A percentile compares a stretch with the other conserved stretches of the same genome.
Evolutionary conservation across 2,797 vertebrate genomes (phyloP).

Genomic region (Phataginus tricuspis): DNA sequence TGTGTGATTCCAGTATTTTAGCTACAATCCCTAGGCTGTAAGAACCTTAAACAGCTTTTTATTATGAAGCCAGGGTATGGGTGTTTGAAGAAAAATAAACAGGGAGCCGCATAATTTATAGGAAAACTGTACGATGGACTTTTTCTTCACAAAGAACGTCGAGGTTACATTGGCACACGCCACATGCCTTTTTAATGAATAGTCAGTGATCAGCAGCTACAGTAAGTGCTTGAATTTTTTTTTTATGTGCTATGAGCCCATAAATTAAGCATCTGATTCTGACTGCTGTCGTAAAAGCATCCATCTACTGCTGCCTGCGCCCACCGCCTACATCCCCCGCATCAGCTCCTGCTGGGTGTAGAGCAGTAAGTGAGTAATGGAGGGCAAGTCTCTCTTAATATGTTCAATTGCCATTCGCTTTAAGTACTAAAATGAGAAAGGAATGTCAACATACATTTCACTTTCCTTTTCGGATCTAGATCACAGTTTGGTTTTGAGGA

Average conservation of each 20-base stretch:
- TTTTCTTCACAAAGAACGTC: conserved; percentile 68
- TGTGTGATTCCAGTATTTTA: conserved; percentile 73
- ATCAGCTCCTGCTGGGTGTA: not conserved
- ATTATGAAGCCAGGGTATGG: conserved; percentile 56
- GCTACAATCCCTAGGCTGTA: conserved; percentile 53
- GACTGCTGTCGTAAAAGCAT: conserved; percentile 48
- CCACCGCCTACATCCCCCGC: not conserved
- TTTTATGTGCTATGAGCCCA: conserved; percentile 53
- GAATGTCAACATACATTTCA: not conserved
- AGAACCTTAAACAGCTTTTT: conserved; percentile 58
- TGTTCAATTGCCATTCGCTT: conserved; percentile 32
- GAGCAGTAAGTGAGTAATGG: not conserved
- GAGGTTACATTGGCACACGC: conserved; percentile 66
- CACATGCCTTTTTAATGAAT: conserved; percentile 49
- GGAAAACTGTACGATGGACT: conserved; percentile 54
- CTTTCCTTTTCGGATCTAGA: not conserved
- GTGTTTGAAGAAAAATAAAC: conserved; percentile 70
- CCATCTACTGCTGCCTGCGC: not conserved
- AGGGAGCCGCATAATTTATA: conserved; percentile 67
- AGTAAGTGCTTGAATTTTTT: conserved; percentile 53
- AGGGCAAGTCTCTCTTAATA: not conserved
- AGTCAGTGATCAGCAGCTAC: conserved; percentile 48
- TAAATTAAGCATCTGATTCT: conserved; percentile 69
- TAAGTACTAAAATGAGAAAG: not conserved
- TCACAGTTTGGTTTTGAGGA: conserved; percentile 44